Base-by-base conservation (phyloP, 2,113 vertebrate genomes). In the Hiodon tergisus region DNA sequence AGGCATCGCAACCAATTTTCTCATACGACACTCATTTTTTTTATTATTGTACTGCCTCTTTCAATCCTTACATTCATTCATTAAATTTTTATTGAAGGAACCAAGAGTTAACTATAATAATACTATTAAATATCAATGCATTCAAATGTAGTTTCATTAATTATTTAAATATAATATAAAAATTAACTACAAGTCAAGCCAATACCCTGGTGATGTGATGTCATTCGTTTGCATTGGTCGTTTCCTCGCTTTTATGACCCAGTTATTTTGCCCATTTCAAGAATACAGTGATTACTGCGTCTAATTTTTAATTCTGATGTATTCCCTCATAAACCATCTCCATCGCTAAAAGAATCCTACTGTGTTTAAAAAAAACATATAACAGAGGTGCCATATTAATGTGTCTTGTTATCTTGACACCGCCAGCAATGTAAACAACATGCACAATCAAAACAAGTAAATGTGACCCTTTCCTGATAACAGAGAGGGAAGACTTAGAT, bases 151-250 rank as follows among this genome's bases (percentile, higher is more conserved):
- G 31, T 31, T 31, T 8, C 11, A 11, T 55, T n/a, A 46, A 69
- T 52, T 7, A 8, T 16, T 54, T 54, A 69, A 8, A 54, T 54
- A 69, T 16, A 69, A 51, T 53, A 13, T 57, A 47, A 6, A 67
- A 68, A 73, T 54, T 1, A 63, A 80, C 87, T 48, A 78, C 80
- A 70, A 71, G 61, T 57, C n/a, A 0, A 2, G 0, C 1, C 1
- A 0, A 8, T 31, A n/a, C 10, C 10, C 57, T 69, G 77, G 17
- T 74, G 77, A 78, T 72, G 77, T 78, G 77, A 78, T 72, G 77
- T 78, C 77, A 78, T 78, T 57, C 72, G 77, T 74, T 78, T 78
- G 66, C 60, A 74, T 74, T 68, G 71, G 55, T 65, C 71, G 66
- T 62, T 66, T 61, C 57, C 55, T 47, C 17, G 57, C 67, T 63